Conservation (phyloP, 2,797 vertebrate species). For the Rousettus madagascariensis region DNA sequence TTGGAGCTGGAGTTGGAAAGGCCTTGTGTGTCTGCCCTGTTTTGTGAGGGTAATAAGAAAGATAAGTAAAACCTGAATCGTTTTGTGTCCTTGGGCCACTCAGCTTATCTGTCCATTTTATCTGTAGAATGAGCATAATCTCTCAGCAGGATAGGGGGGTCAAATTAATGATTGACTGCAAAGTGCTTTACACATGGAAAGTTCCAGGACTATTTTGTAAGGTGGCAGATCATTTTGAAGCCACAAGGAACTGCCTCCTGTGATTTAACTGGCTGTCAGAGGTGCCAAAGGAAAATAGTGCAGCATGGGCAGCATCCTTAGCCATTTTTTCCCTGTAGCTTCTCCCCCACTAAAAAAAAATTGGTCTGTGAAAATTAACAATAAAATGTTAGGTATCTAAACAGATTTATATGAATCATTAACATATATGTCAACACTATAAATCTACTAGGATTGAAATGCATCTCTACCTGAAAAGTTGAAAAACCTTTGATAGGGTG, state of each 20-base stretch:
- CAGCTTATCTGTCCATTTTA: conserved; percentile 52
- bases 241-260: not conserved
- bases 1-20: not conserved
- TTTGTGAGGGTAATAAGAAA: not conserved
- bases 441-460: not conserved
- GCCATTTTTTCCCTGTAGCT: not conserved
- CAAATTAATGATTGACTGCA: conserved; percentile 49
- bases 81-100: conserved; percentile 39
- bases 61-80: conserved; percentile 29
- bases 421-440: conserved; percentile 18
- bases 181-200: conserved; percentile 50
- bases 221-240: conserved; percentile 39
- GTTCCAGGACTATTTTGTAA: not conserved
- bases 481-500: not conserved
- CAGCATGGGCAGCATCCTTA: not conserved
- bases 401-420: not conserved
- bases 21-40: conserved; percentile 3
- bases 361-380: conserved; percentile 30
- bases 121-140: conserved; percentile 36
- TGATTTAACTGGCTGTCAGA: not conserved
- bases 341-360: not conserved
- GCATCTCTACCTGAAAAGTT: not conserved
- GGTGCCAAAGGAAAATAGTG: not conserved
- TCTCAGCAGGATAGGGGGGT: not conserved
- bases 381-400: not conserved